A percentile compares a stretch with the other conserved stretches of the same genome.
Conservation (phyloP, 2,113 vertebrate genomes). For the Chrysemys picta region DNA sequence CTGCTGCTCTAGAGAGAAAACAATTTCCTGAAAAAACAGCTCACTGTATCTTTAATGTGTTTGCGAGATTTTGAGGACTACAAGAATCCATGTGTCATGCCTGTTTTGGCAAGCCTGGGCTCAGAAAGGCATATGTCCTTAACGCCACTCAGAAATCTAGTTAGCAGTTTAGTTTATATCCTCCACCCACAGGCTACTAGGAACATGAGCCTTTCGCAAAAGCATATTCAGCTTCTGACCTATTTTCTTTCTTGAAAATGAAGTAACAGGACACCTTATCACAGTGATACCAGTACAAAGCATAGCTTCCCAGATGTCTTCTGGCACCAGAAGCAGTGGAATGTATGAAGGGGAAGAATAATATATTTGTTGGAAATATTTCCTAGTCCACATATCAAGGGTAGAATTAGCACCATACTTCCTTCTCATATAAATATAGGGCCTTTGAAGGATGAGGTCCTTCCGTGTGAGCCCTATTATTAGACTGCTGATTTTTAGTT, state of each 20-base stretch:
- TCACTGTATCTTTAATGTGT: not conserved
- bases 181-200: not conserved
- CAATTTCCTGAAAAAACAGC: not conserved
- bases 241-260: not conserved
- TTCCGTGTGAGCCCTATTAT: not conserved
- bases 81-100: not conserved
- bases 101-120: not conserved
- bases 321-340: not conserved
- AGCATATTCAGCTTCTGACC: not conserved
- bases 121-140: not conserved
- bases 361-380: constrained; percentile 44
- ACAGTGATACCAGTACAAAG: constrained; percentile 4
- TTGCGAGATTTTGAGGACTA: not conserved
- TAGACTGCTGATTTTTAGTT: constrained; percentile 34
- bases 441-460: not conserved
- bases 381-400: constrained; percentile 4
- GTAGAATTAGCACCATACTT: constrained; percentile 32
- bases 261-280: not conserved
- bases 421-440: constrained; percentile 29
- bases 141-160: not conserved
- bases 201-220: not conserved
- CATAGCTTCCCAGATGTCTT: not conserved
- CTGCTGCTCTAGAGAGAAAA: not conserved
- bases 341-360: constrained; percentile 2
- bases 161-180: not conserved